Base-by-base conservation (phyloP, 1,140 invertebrate species). In the Nephila pilipes region DNA sequence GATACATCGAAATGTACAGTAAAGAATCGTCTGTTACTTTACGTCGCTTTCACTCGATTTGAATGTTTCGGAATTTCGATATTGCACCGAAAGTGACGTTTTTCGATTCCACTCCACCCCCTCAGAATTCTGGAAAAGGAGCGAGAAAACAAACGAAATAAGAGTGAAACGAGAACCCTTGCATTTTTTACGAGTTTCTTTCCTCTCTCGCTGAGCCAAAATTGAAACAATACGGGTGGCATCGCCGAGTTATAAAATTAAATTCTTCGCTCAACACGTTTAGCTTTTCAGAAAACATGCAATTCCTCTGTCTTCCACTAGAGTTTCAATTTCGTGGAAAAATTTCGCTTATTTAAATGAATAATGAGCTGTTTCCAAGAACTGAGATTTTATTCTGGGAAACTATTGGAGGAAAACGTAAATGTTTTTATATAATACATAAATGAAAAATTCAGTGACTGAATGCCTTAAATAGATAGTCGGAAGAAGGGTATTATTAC, bases 11-110 rank as follows among this genome's bases (percentile, higher is more conserved):
- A 10, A 46, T 10, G 12, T 10, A 46, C 12, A 6, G 46, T 46
- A 60, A 22, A 60, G 58, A 22, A 60, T 60, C 14, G 18, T 36
- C 20, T 16, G 14, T 29, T 29, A 16, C 25, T 29, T 75, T 69
- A 88, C 16, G 65, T 32, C 85, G 25, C 60, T 55, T 22, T 16
- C 38, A 12, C 57, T 69, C 63, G 22, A n/a, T 38, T 14, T 8
- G 10, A 25, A 20, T 1, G 60, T 65, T 69, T 20, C 4, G 85
- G 85, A 65, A 88, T 88, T 69, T 58, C 29, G 85, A 88, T 88
- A 88, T 88, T 88, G 63, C 85, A 60, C 36, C 57, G 14, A 65
- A 58, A 88, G 85, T 69, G 36, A 88, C 63, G 63, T 65, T 88
- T 87, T 54, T 46, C 60, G 63, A 88, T 88, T 88, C 60, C n/a